Evolutionary conservation across 2,797 vertebrate genomes (phyloP), one percentile per base, ranked within the genome.

Genomic region (Microctenopoma steveboyesi): DNA sequence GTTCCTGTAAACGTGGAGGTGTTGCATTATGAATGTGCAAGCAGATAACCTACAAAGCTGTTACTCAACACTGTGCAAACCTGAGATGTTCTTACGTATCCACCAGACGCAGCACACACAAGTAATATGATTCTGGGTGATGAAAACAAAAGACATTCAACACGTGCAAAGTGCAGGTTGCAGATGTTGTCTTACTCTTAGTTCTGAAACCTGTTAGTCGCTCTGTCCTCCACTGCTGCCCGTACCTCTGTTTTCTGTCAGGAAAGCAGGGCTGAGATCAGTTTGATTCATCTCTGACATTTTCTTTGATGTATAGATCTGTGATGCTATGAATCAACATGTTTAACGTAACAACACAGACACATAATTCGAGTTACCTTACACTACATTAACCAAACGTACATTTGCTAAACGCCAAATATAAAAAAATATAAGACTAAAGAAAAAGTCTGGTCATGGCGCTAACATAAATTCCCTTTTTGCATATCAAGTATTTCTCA

Each of bases 181-280:
- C 9, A 49, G 45, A 43, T 30, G 16, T 3, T 0, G 25, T 42
- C 86, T 91, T 90, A 95, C 92, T 90, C 86, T 45, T 84, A 80
- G 58, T 88, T 89, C 86, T 94, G 92, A 78, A 94, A 94, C 70
- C 66, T 79, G 27, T 92, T 92, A 72, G 88, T 83, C 64, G 78
- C 52, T 87, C 73, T 79, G 47, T 91, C 90, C 74, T 93, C 85
- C 78, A 91, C 68, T 14, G 70, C 68, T 53, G 79, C 59, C 40
- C 76, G 64, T 18, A 92, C 27, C 1, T 86, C 87, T 13, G 78
- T 91, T 72, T 77, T 85, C 94, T 97, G 84, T 83, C 4, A 69
- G 39, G 68, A 43, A 64, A 62, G 15, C 42, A 66, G 18, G 0
- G 30, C 2, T 72, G 42, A 68, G 4, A 55, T 48, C 16, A 55